A percentile compares a stretch with the other conserved stretches of the same genome.
Conservation (phyloP, 1,140 invertebrate species). For the Steinernema feltiae region DNA sequence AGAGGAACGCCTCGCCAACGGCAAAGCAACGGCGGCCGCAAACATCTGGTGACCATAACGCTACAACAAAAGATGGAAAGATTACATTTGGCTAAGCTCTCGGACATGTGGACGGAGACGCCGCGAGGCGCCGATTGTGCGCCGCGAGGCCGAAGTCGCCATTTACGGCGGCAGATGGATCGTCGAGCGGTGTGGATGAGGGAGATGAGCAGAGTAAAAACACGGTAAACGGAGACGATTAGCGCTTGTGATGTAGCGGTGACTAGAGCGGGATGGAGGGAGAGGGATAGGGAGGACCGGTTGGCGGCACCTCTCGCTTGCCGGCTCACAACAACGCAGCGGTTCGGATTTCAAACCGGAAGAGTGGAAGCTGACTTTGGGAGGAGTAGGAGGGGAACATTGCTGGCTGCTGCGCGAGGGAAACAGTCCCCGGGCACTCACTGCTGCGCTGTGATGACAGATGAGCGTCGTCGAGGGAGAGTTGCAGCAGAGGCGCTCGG, state of each 20-base stretch:
- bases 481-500: background rate
- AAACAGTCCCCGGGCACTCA: background rate
- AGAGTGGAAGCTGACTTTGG: background rate
- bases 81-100: background rate
- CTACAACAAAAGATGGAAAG: background rate
- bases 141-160: background rate
- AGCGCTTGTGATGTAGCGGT: background rate
- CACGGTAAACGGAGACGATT: background rate
- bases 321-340: conserved; percentile 5
- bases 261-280: too few relatives aligned
- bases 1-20: too few relatives aligned
- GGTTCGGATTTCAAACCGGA: conserved; percentile 5
- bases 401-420: background rate
- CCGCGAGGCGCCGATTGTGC: background rate
- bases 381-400: background rate
- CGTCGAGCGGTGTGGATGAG: background rate
- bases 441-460: background rate
- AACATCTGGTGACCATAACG: conserved; percentile 8
- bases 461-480: background rate
- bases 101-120: conserved; percentile 5
- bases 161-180: background rate
- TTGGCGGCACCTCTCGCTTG: too few relatives aligned
- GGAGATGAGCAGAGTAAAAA: background rate
- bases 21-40: background rate
- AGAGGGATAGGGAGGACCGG: background rate